Evolutionary conservation across 2,797 vertebrate species (phyloP).

Genomic region (Hoplostethus mediterraneus): DNA sequence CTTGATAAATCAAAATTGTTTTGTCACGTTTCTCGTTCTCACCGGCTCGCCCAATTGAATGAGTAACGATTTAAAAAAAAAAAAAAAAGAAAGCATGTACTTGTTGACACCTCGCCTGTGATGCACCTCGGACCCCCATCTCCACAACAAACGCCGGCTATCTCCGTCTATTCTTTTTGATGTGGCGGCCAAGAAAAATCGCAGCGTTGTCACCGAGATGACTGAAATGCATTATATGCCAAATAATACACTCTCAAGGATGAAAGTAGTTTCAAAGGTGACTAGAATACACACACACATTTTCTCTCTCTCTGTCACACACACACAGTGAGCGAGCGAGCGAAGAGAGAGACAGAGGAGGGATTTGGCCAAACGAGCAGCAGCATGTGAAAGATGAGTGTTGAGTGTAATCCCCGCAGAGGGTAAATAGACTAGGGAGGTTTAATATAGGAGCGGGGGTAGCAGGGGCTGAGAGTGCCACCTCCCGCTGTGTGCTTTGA

Average conservation of each 20-base stretch:
- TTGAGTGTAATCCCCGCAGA: conserved; percentile 71
- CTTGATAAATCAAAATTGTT: conserved; percentile 12
- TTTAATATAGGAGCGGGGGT: conserved; percentile 60
- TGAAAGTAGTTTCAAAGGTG: conserved; percentile 59
- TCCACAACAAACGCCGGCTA: conserved; percentile 40
- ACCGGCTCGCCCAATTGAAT: conserved; percentile 10
- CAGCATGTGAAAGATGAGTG: conserved; percentile 65
- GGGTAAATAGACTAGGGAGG: conserved; percentile 73
- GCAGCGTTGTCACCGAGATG: conserved; percentile 45
- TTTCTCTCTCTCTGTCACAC: conserved; percentile 29
- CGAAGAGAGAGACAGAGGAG: conserved; percentile 47
- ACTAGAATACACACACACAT: conserved; percentile 52
- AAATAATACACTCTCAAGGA: conserved; percentile 51
- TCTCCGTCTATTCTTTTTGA: conserved; percentile 36
- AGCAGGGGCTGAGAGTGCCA: conserved; percentile 62
- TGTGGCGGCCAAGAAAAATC: conserved; percentile 61
- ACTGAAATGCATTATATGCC: conserved; percentile 44
- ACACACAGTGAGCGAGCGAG: conserved; percentile 36
- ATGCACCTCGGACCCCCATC: conserved; percentile 21
- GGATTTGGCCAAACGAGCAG: conserved; percentile 67
- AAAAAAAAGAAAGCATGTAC: conserved; percentile 36
- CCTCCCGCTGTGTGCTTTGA: conserved; percentile 71
- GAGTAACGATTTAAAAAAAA: conserved; percentile 33
- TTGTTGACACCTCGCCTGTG: conserved; percentile 29
- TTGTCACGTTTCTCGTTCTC: conserved; percentile 20